Evolutionary conservation across 2,113 vertebrate species (phyloP), one percentile per base, ranked within the genome.

Genomic region (Periophthalmus modestus): DNA sequence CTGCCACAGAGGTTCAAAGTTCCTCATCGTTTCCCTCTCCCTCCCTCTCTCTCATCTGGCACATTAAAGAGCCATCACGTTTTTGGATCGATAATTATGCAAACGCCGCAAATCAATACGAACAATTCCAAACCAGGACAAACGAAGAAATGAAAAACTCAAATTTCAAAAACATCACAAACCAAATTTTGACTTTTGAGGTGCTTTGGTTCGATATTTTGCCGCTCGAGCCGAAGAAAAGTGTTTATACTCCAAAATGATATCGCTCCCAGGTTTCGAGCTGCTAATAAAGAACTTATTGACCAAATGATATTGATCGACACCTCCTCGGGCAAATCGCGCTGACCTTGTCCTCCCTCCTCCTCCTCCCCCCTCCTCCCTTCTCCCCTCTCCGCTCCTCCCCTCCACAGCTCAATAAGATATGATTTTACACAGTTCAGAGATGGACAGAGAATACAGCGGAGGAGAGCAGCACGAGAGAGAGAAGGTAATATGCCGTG

Each of bases 221-320:
- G 96, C 96, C 95, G 94, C 92, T 78, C 66, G 67, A 75, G 79
- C 77, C 76, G 77, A 80, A 68, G 77, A 93, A 95, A 96, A 96
- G 93, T 95, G 95, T 97, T 97, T 97, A 95, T 96, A 96, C 96
- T 95, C 95, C 91, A 95, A 98, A 98, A 97, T 96, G 86, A 97
- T 97, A 96, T 98, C 91, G 95, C 96, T 96, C 65, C 78, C 82
- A 97, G 97, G 97, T 94, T 95, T 95, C 94, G 95, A 94, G 92
- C 77, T 93, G 95, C 96, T 98, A 98, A 99, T 99, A 98, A 98
- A 98, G 96, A 94, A 96, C 95, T 96, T 99, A 98, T 99, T 98
- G 98, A 98, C 96, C 95, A 98, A 95, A 94, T 96, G 91, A 95
- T 97, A 99, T 99, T 96, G 98, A 99, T 98, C 94, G 95, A 86